A percentile compares a stretch with the other conserved stretches of the same genome.
Evolutionary conservation across 2,888 invertebrate genomes (phyloP).

Genomic region (Cristatella mucedo): DNA sequence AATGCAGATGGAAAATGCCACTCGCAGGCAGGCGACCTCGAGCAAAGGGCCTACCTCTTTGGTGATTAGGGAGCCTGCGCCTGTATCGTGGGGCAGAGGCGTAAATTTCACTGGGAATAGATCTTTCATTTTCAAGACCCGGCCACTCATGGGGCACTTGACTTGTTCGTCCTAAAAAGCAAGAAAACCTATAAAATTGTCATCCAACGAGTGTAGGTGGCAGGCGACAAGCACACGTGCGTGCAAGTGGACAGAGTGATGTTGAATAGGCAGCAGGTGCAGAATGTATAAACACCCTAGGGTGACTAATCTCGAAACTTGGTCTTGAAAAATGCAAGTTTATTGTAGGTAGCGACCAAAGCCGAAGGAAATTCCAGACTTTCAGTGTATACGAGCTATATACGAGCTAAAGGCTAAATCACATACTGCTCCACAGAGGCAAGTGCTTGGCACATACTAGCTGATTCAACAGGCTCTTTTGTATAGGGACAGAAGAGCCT

Average conservation of each 20-base stretch:
- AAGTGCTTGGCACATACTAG: no score
- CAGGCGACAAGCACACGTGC: no score
- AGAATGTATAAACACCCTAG: slow-evolving; percentile 1
- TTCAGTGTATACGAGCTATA: not conserved
- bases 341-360: not conserved
- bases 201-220: no score
- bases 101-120: slow-evolving; percentile 83
- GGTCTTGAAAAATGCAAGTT: not conserved
- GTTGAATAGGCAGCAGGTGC: no score
- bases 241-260: no score
- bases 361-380: not conserved
- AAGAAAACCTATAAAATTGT: not conserved
- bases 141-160: slow-evolving; percentile 67
- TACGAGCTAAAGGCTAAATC: not conserved
- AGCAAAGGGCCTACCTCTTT: slow-evolving; percentile 47
- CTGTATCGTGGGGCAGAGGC: slow-evolving; percentile 60
- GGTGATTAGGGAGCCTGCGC: slow-evolving; percentile 66
- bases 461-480: no score
- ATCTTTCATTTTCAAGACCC: slow-evolving; percentile 74
- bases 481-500: no score
- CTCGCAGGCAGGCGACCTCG: no score
- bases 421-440: no score
- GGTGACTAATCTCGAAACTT: not conserved
- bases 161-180: slow-evolving; percentile 49
- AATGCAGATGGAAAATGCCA: no score